A percentile compares a stretch with the other conserved stretches of the same genome.
Evolutionary conservation across 2,113 vertebrate genomes (phyloP).

Genomic region (Nanorana parkeri): DNA sequence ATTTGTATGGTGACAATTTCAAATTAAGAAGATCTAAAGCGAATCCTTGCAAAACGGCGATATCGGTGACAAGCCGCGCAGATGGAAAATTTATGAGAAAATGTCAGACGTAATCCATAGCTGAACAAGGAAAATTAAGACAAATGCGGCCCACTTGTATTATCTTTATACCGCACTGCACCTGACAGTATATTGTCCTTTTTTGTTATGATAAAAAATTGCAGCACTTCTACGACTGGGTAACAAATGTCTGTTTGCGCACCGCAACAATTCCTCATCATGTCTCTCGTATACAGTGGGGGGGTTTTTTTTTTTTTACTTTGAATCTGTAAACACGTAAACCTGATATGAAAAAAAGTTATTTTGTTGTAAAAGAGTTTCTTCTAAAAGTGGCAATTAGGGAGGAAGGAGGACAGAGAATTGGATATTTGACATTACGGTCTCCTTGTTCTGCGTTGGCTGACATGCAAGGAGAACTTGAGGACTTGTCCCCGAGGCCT

Average conservation of each 20-base stretch:
- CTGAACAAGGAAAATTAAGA: slow-evolving; percentile 64
- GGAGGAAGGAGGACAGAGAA: no score
- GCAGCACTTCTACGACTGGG: slow-evolving; percentile 43
- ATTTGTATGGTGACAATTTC: slow-evolving; percentile 35
- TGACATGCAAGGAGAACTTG: no score
- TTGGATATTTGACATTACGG: no score
- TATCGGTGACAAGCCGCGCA: slow-evolving; percentile 36
- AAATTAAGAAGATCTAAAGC: slow-evolving; percentile 32
- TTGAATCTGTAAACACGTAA: background rate
- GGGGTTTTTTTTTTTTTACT: background rate
- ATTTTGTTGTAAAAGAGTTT: no score
- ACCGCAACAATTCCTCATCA: slow-evolving; percentile 47
- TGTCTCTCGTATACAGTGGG: slow-evolving; percentile 35
- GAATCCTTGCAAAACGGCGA: no score
- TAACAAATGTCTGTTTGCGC: slow-evolving; percentile 33
- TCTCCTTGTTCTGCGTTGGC: no score
- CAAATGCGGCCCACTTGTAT: slow-evolving; percentile 59
- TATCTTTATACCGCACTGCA: slow-evolving; percentile 54
- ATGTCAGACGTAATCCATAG: slow-evolving; percentile 58
- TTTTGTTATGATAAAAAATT: slow-evolving; percentile 63
- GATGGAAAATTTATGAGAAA: slow-evolving; percentile 54
- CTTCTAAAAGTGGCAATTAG: no score
- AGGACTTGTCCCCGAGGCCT: no score
- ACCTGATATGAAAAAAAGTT: no score
- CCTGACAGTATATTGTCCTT: slow-evolving; percentile 45